These are phyloP conservation scores for Clistopyga incitator DNA, from an alignment of 2,888 invertebrate species.

Conservation along the genomic window DNA sequence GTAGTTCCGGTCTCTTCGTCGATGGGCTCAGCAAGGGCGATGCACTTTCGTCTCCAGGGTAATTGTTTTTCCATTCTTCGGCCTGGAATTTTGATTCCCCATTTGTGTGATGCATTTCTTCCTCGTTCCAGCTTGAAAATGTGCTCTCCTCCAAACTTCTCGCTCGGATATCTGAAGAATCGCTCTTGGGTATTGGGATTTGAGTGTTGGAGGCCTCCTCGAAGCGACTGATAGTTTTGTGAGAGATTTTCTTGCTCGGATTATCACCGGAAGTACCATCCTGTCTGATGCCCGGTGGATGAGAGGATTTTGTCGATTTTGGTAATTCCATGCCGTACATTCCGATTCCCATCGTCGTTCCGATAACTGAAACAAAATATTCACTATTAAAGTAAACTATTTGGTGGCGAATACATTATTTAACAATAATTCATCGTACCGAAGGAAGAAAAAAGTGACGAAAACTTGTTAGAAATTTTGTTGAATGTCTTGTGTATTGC, in stretches of 20 bases:
- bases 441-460: too few relatives aligned
- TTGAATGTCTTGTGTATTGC: too few relatives aligned
- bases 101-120: background rate
- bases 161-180: background rate
- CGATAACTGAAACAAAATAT: constrained; percentile 76
- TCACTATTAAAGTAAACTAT: too few relatives aligned
- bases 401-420: too few relatives aligned
- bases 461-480: too few relatives aligned
- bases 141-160: background rate
- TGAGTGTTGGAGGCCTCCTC: background rate
- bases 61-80: background rate
- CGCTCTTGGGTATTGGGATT: background rate
- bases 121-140: background rate
- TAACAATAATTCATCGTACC: background rate
- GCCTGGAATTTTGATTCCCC: too few relatives aligned
- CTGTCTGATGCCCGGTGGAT: constrained; percentile 18
- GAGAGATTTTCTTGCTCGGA: background rate
- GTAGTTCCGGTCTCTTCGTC: too few relatives aligned
- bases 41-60: background rate
- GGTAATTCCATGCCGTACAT: constrained; percentile 68
- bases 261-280: constrained; percentile 2
- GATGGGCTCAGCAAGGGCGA: background rate
- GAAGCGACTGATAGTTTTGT: background rate
- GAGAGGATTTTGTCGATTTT: constrained; percentile 48
- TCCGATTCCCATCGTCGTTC: constrained; percentile 73